Conservation (phyloP, 1,140 invertebrate species). For the Drosophila kurseongensis region DNA sequence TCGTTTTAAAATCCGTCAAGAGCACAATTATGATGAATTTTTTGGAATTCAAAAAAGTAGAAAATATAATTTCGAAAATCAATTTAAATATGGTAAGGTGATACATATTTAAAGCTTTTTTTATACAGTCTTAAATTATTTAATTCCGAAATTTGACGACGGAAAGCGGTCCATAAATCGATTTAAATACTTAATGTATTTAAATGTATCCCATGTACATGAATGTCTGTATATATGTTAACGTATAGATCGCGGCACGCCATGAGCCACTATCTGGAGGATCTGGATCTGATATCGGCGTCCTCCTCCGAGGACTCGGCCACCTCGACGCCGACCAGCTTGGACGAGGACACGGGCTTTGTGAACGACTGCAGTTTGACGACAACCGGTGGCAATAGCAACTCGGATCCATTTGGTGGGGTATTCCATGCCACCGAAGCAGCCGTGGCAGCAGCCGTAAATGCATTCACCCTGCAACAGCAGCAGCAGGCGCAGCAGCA, state of each 20-base stretch:
- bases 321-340: slow-evolving; percentile 14
- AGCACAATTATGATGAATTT: too few relatives aligned
- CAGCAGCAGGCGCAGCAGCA: slow-evolving; percentile 35
- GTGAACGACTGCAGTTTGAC: slow-evolving; percentile 52
- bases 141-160: not conserved
- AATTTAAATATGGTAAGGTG: too few relatives aligned
- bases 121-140: not conserved
- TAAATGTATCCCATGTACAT: slow-evolving; percentile 28
- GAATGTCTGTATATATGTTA: slow-evolving; percentile 47
- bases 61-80: too few relatives aligned
- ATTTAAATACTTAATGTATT: not conserved
- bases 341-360: slow-evolving; percentile 69
- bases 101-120: too few relatives aligned
- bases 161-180: not conserved
- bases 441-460: slow-evolving; percentile 23
- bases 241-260: slow-evolving; percentile 61
- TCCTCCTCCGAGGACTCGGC: slow-evolving; percentile 50
- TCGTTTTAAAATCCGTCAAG: too few relatives aligned
- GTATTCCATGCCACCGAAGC: slow-evolving; percentile 55
- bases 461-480: slow-evolving; percentile 38
- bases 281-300: slow-evolving; percentile 45
- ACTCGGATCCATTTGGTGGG: slow-evolving; percentile 52
- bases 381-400: slow-evolving; percentile 10
- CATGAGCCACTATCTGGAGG: slow-evolving; percentile 60
- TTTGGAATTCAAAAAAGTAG: too few relatives aligned